phyloP scores from a whole-genome alignment of 92 coral and sea anemone species.

The Nematostella vectensis region DNA sequence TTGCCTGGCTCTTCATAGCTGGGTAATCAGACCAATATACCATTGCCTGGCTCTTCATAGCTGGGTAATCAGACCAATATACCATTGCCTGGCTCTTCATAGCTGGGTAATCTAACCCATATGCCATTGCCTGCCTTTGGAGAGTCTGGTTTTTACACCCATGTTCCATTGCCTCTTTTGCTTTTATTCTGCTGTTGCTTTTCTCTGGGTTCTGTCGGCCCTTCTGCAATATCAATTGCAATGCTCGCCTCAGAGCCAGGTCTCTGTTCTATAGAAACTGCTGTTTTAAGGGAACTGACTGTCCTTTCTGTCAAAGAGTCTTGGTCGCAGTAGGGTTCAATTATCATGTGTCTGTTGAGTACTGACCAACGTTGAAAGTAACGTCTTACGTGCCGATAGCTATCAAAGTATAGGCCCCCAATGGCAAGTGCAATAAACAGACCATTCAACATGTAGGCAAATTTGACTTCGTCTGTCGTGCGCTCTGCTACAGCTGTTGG shows the following conservation, averaged over 20 bases:
- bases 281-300: not conserved
- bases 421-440: conserved; percentile 86
- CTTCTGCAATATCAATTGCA: conserved; percentile 21
- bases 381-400: conserved; percentile 73
- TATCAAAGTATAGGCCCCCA: conserved; percentile 89
- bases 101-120: too few species aligned
- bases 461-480: conserved; percentile 87
- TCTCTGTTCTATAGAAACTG: not conserved
- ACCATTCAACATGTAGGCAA: conserved; percentile 90
- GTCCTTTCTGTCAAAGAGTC: conserved; percentile 10
- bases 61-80: too few species aligned
- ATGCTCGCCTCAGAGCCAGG: conserved; percentile 10
- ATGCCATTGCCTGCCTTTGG: too few species aligned
- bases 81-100: too few species aligned
- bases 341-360: conserved; percentile 68
- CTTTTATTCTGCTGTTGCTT: not conserved
- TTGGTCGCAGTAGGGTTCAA: conserved; percentile 46
- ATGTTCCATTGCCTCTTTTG: conserved; percentile 22
- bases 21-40: too few species aligned
- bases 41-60: too few species aligned
- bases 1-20: too few species aligned
- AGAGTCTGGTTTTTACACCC: conserved; percentile 19
- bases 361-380: conserved; percentile 88
- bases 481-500: conserved; percentile 83
- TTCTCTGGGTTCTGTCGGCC: not conserved